phyloP scores from a whole-genome alignment of 2,888 invertebrate genomes.

The Nemotelus nigrinus region DNA sequence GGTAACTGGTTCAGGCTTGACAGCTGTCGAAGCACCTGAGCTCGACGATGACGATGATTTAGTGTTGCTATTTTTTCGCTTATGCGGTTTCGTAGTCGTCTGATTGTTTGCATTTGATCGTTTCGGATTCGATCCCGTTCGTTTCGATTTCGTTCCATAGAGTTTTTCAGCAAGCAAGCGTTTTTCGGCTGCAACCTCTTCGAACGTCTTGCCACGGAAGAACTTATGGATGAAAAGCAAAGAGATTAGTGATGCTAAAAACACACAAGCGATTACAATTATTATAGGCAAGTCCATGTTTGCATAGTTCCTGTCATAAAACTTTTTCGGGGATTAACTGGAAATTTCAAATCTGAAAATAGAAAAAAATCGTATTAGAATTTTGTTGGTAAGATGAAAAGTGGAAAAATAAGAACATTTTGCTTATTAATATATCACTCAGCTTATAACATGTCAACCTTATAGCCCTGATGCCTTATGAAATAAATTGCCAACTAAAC shows the following conservation, averaged over 20 bases:
- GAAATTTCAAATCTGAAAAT: constrained; percentile 39
- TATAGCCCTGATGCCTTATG: too few relatives aligned
- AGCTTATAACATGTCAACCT: too few relatives aligned
- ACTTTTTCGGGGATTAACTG: constrained; percentile 12
- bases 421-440: too few relatives aligned
- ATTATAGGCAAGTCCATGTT: constrained; percentile 64
- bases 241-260: constrained; percentile 62
- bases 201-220: constrained; percentile 64
- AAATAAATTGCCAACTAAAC: too few relatives aligned
- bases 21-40: constrained; percentile 58
- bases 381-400: too few relatives aligned
- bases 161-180: constrained; percentile 63
- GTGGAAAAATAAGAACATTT: too few relatives aligned
- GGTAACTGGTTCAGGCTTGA: constrained; percentile 60
- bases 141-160: constrained; percentile 59
- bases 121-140: constrained; percentile 45
- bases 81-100: constrained; percentile 47
- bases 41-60: constrained; percentile 47
- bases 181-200: constrained; percentile 64
- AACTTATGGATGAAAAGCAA: constrained; percentile 64
- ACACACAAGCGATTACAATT: constrained; percentile 63
- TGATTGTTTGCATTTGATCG: constrained; percentile 57
- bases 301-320: constrained; percentile 44
- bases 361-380: neutral
- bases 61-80: constrained; percentile 53